A percentile compares a stretch with the other conserved stretches of the same genome.
Conservation (phyloP, 2,888 invertebrate species). For the Blomia tropicalis region DNA sequence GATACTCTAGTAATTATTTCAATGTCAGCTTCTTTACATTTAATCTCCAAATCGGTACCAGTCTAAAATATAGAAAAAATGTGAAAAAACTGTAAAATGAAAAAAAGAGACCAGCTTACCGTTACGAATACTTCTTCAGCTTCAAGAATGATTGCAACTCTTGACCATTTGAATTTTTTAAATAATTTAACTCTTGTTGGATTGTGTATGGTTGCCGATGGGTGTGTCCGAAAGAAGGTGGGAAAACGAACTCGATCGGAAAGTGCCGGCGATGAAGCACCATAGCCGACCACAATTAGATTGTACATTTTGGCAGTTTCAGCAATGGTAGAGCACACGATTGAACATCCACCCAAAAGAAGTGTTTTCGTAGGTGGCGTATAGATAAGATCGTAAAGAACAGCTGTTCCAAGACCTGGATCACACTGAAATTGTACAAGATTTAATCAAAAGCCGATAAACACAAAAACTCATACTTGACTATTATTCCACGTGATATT, state of each 20-base stretch:
- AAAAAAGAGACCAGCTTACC: slow-evolving; percentile 42
- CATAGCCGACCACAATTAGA: slow-evolving; percentile 93
- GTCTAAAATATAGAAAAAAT: slow-evolving; percentile 48
- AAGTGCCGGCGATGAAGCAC: slow-evolving; percentile 92
- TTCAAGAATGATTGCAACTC: slow-evolving; percentile 91
- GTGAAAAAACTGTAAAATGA: too few relatives aligned
- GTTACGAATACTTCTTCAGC: slow-evolving; percentile 95
- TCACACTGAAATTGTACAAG: slow-evolving; percentile 58
- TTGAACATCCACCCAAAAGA: slow-evolving; percentile 88
- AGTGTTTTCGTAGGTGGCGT: slow-evolving; percentile 78
- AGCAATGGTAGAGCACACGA: slow-evolving; percentile 95
- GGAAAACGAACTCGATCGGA: slow-evolving; percentile 93
- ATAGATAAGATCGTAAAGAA: slow-evolving; percentile 95
- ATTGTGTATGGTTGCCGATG: slow-evolving; percentile 96
- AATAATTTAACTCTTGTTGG: slow-evolving; percentile 89
- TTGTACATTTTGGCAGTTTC: slow-evolving; percentile 99
- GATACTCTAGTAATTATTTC: slow-evolving; percentile 92
- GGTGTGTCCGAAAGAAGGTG: slow-evolving; percentile 94
- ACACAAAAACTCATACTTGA: not conserved
- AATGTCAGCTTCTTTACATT: slow-evolving; percentile 69
- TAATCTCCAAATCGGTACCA: slow-evolving; percentile 85
- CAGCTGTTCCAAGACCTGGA: slow-evolving; percentile 90
- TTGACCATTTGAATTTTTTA: slow-evolving; percentile 91
- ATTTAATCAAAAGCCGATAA: not conserved
- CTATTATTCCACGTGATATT: slow-evolving; percentile 84